Base-by-base conservation (phyloP, 64 coral and sea anemone genomes). In the Stylophora pistillata region DNA sequence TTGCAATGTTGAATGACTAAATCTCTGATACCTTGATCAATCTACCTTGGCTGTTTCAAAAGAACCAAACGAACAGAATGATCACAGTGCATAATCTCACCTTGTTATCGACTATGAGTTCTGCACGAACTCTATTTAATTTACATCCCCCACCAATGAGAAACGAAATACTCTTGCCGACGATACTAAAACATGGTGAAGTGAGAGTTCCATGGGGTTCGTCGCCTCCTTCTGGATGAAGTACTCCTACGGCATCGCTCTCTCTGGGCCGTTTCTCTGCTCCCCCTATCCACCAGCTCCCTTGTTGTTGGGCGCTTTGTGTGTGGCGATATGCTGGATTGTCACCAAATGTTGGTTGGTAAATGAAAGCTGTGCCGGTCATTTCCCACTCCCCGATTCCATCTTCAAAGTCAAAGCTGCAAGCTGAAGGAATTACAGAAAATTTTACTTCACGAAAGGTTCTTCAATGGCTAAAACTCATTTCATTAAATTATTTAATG, bases 91-190 rank as follows among this genome's bases (percentile, higher is more conserved):
- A 6, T 47, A 47, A 47, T 47, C 21, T 66, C 63, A 66, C 63
- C 0, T 13, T 15, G 18, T 74, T 62, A 2, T 77, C 34, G n/a
- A 92, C 62, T 58, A 92, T 16, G 11, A 92, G 74, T 61, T 92
- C 90, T 10, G 25, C 82, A 10, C 90, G 90, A 5, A 78, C 81
- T 1, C 5, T 18, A 9, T 21, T 78, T 20, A 72, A 30, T 13
- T 78, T 74, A 53, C 90, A 92, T 27, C 82, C 90, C 21, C 90
- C 90, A 53, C 90, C 90, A 77, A 92, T 79, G n/a, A 92, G 52
- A 70, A 86, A 92, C 54, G 90, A 78, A 13, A 92, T 83, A 12
- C 58, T 30, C 14, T 56, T 78, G 13, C 90, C 90, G 0, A 0
- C 34, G 21, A 92, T 92, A 16, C 31, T 41, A 37, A 92, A 92